Evolutionary conservation across 2,797 vertebrate species (phyloP), one percentile per base, ranked within the genome.

Genomic region (Salarias fasciatus): DNA sequence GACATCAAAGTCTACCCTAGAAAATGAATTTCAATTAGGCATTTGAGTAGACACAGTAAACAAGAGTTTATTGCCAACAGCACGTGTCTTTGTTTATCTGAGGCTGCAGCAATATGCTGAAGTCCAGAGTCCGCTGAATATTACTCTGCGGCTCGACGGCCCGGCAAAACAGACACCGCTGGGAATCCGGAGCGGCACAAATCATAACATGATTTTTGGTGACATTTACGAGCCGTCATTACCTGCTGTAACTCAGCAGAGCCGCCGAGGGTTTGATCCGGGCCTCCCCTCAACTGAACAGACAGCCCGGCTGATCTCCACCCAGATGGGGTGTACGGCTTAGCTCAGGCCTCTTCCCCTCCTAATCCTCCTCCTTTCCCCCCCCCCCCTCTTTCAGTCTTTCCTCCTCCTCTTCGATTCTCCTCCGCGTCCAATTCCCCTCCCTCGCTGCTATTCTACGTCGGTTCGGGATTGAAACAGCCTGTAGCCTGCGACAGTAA

Each of bases 121-220:
- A 33, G 58, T 58, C 62, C 63, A 66, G 50, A 82, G 78, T 80
- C 71, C 75, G 63, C 38, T 1, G 60, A 62, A 55, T 46, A 13
- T 33, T 43, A 68, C 63, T 59, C 53, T 61, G 40, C 37, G 52
- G 69, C 55, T 64, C 68, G 80, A 85, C 68, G 82, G 78, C 70
- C 69, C 53, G 18, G 65, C 18, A 14, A 64, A 40, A 66, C 11
- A 29, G 74, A 72, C 57, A 15, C 66, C 2, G 50, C 69, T 13
- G 68, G 68, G 55, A 8, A 56, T 61, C 72, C 60, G 49, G 57
- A 77, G 53, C 46, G 67, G 64, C 14, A 36, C 79, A 80, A 77
- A 85, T 88, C 77, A 81, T 68, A 72, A 52, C 72, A 49, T 60
- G 75, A 88, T 77, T 83, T 83, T 75, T 66, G 79, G 79, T 83